These are phyloP conservation scores for Drosophila nikananu DNA, from an alignment of 1,140 invertebrate species.

Conservation along the genomic window DNA sequence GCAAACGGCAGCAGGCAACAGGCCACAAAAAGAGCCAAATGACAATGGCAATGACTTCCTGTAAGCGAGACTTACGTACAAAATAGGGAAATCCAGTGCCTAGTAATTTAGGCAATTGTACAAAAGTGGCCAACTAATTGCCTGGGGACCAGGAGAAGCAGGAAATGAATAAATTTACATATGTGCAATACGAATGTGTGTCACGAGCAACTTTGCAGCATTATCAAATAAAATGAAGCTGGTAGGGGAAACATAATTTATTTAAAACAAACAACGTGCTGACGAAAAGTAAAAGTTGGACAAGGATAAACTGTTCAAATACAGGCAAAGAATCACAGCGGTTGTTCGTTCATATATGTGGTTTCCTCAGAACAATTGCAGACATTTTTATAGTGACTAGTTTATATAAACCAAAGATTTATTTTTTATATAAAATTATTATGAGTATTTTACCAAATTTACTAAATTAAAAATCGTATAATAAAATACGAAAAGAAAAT, in stretches of 20 bases:
- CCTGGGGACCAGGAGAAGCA: conserved; percentile 45
- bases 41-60: conserved; percentile 56
- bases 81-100: conserved; percentile 51
- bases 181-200: conserved; percentile 32
- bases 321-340: conserved; percentile 33
- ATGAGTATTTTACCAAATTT: no score
- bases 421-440: neutral
- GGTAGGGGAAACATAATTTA: conserved; percentile 56
- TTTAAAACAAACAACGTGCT: conserved; percentile 60
- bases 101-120: conserved; percentile 73
- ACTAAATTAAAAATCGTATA: no score
- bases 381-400: neutral
- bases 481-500: no score
- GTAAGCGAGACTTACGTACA: conserved; percentile 27
- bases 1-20: conserved; percentile 9
- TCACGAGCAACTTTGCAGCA: conserved; percentile 15
- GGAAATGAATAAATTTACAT: conserved; percentile 48
- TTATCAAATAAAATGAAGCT: conserved; percentile 36
- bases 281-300: conserved; percentile 51
- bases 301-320: conserved; percentile 31
- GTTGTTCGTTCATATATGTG: conserved; percentile 9
- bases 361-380: neutral
- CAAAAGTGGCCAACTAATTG: conserved; percentile 72
- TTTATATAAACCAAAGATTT: no score
- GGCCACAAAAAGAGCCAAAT: conserved; percentile 27